Base-by-base conservation (phyloP, 1,140 invertebrate genomes). In the Drosophila kurseongensis region DNA sequence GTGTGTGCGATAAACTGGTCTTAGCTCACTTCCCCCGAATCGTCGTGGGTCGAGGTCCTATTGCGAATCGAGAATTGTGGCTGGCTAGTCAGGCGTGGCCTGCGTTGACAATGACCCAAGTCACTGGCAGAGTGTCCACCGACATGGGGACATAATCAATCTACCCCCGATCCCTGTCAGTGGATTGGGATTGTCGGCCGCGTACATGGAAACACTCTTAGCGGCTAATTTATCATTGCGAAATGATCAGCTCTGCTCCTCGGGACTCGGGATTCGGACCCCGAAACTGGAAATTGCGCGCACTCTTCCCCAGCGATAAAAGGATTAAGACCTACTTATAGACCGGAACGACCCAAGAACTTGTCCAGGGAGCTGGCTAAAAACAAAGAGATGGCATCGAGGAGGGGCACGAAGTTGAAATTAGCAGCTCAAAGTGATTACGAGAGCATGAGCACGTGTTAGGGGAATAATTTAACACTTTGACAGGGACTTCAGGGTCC, bases 211-310 rank as follows among this genome's bases (percentile, higher is more conserved):
- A 91, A 91, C 42, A 90, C 85, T 91, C 85, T 91, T 91, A 91
- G 90, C 78, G 80, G 78, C 88, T 91, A 91, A 91, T 91, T 91
- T 90, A 91, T 91, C 90, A 91, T 90, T 90, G 90, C 90, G 72
- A 88, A 88, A 75, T 81, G 90, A 91, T 91, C 90, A 81, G 73
- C 75, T 51, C 63, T 54, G 66, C 69, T 86, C 59, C 55, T 59
- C 16, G 41, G 58, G 16, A 44, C 40, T 18, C 50, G n/a, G 36
- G 27, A 38, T 41, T 42, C 40, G 27, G 48, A 18, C 16, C 12
- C 68, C 36, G 18, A 59, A 69, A 84, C 56, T 85, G 81, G 62
- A 79, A 76, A 76, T 61, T 75, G 67, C 58, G 76, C 65, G 76
- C 74, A 67, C 68, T 73, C 81, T 47, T 63, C 47, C 50, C 52